Evolutionary conservation across 2,113 vertebrate species (phyloP), one percentile per base, ranked within the genome.

Genomic region (Oceanodroma tethys): DNA sequence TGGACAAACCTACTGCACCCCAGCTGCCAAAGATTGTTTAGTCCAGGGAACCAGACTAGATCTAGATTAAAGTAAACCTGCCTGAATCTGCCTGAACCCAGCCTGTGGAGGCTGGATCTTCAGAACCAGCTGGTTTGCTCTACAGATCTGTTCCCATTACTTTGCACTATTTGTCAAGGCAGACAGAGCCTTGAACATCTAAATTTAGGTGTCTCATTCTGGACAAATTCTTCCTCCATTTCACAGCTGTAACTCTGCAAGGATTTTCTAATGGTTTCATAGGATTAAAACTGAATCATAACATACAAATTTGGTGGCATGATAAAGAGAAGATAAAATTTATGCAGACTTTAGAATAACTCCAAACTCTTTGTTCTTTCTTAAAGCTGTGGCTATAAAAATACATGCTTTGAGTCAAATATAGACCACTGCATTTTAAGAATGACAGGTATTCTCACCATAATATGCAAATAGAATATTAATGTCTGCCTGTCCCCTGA

Each of bases 401-500:
- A 81, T 23, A 4, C 6, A 45, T 42, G 5, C 34, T 95, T 66
- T 86, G 20, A 89, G 12, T 67, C 21, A 84, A 52, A 67, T 23
- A 42, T 62, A 26, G n/a, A 80, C 20, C 4, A 58, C 2, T 70
- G 25, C 5, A 43, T 75, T 79, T 62, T 19, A 62, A 91, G 94
- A 86, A 79, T 22, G 3, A 43, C 10, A 42, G 4, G 3, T 40
- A 60, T 71, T 47, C 97, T 97, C 82, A 98, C 98, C 97, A 74
- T 56, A 4, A 70, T 34, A 63, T 38, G 79, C 96, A 85, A 98
- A 98, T 82, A 0, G 2, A n/a, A 98, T 98, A 82, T 95, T 43
- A 52, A 98, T 98, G 52, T 98, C 98, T 32, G 98, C 98, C 2
- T 0, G 0, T 22, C 84, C 8, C 0, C 0, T 0, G 2, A 0